These are phyloP conservation scores for Sebastes vulpes DNA, from an alignment of 2,797 vertebrate genomes.

Conservation along the genomic window DNA sequence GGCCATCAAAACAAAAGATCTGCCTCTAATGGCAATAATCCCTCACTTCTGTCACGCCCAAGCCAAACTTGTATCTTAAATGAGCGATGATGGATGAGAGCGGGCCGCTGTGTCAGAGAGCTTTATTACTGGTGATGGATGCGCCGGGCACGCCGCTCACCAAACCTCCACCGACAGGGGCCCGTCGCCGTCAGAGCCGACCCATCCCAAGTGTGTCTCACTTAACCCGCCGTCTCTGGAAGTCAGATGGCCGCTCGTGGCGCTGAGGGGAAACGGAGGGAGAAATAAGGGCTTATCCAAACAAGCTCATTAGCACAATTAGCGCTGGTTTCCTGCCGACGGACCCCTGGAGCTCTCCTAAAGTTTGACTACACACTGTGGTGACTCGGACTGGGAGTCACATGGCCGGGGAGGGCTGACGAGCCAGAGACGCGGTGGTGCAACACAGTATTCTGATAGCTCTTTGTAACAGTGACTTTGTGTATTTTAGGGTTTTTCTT, in stretches of 20 bases:
- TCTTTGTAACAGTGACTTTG: not conserved
- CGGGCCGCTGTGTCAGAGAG: slow-evolving; percentile 67
- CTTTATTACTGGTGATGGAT: slow-evolving; percentile 74
- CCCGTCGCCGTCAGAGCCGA: slow-evolving; percentile 25
- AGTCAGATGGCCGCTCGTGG: slow-evolving; percentile 56
- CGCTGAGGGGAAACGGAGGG: slow-evolving; percentile 36
- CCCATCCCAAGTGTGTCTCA: slow-evolving; percentile 57
- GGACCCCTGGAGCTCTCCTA: slow-evolving; percentile 67
- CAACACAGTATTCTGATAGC: not conserved
- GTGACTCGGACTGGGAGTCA: slow-evolving; percentile 49
- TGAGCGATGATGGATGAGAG: slow-evolving; percentile 81
- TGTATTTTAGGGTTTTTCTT: not conserved
- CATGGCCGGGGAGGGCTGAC: not conserved
- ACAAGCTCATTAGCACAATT: slow-evolving; percentile 85
- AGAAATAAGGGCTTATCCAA: slow-evolving; percentile 71
- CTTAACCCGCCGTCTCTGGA: slow-evolving; percentile 59
- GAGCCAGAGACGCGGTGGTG: not conserved
- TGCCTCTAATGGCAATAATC: slow-evolving; percentile 84
- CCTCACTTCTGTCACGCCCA: slow-evolving; percentile 77
- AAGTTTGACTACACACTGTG: slow-evolving; percentile 68
- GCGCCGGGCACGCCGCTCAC: slow-evolving; percentile 19
- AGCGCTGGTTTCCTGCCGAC: slow-evolving; percentile 71
- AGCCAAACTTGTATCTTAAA: slow-evolving; percentile 84
- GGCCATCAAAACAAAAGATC: slow-evolving; percentile 87
- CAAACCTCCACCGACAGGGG: slow-evolving; percentile 36